Evolutionary conservation across 1,140 invertebrate species (phyloP).

Genomic region (Goniozus legneri): DNA sequence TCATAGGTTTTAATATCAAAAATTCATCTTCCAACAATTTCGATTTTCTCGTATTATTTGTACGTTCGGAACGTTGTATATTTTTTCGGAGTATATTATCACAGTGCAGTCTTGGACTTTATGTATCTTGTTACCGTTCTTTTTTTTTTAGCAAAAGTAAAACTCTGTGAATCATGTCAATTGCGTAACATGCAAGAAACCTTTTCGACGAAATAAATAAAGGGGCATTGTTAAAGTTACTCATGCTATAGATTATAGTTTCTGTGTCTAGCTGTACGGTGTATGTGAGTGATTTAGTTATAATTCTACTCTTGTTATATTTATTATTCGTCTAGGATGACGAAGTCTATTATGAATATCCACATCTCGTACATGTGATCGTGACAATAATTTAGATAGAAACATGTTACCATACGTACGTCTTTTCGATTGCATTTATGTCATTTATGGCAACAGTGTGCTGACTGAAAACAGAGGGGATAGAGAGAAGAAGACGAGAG

Average conservation of each 20-base stretch:
- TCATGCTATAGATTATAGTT: conserved; percentile 32
- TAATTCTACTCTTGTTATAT: conserved; percentile 30
- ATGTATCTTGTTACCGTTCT: conserved; percentile 4
- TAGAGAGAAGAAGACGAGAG: background rate
- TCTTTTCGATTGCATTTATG: conserved; percentile 5
- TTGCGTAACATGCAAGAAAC: conserved; percentile 15
- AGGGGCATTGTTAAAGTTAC: conserved; percentile 46
- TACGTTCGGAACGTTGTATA: too few relatives aligned
- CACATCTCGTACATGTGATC: conserved; percentile 30
- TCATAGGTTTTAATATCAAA: too few relatives aligned
- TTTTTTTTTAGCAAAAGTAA: conserved; percentile 6
- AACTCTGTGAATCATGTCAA: conserved; percentile 21
- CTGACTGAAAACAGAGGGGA: background rate
- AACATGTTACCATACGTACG: conserved; percentile 21
- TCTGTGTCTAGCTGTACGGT: conserved; percentile 25
- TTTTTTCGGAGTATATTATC: too few relatives aligned
- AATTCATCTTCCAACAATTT: too few relatives aligned
- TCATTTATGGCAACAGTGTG: background rate
- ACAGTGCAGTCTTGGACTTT: too few relatives aligned
- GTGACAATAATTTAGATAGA: conserved; percentile 43
- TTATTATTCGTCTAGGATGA: conserved; percentile 20
- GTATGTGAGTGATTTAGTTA: conserved; percentile 17
- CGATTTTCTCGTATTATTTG: too few relatives aligned
- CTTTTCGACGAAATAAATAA: conserved; percentile 34
- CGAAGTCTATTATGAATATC: background rate